A percentile compares a stretch with the other conserved stretches of the same genome.
Conservation (phyloP, 2,797 vertebrate genomes). For the Acanthornis magna region DNA sequence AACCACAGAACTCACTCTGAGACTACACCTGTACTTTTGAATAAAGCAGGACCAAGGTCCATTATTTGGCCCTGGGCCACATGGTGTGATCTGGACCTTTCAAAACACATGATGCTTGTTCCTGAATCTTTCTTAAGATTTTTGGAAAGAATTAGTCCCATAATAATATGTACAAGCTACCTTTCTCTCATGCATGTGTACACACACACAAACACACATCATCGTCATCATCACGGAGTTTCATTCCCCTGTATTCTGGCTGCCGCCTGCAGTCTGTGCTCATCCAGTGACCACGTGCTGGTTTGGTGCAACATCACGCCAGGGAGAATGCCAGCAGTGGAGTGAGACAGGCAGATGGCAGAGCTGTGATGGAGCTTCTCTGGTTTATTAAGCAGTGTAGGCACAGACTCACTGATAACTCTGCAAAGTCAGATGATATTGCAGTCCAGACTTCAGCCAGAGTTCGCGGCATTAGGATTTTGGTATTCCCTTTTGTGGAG, state of each 20-base stretch:
- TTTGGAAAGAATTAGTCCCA: background rate
- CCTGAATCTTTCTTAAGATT: background rate
- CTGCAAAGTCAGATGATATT: background rate
- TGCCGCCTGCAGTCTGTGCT: background rate
- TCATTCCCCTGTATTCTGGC: background rate
- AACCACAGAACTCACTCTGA: background rate
- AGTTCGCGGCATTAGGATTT: background rate
- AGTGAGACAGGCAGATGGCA: background rate
- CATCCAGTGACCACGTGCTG: fast-evolving
- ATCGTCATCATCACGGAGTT: background rate
- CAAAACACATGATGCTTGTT: background rate
- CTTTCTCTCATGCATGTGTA: background rate
- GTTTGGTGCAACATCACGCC: background rate
- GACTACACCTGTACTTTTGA: background rate
- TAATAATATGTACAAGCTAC: background rate
- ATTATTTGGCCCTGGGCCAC: background rate
- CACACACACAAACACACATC: background rate
- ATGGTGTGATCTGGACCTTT: background rate
- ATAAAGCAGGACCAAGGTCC: background rate
- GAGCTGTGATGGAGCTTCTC: background rate
- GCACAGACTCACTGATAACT: background rate
- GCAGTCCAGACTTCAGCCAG: background rate
- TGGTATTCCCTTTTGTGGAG: background rate
- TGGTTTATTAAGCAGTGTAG: background rate
- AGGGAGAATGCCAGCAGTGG: background rate